Base-by-base conservation (phyloP, 2,888 invertebrate species). In the Acrobasis consociella region DNA sequence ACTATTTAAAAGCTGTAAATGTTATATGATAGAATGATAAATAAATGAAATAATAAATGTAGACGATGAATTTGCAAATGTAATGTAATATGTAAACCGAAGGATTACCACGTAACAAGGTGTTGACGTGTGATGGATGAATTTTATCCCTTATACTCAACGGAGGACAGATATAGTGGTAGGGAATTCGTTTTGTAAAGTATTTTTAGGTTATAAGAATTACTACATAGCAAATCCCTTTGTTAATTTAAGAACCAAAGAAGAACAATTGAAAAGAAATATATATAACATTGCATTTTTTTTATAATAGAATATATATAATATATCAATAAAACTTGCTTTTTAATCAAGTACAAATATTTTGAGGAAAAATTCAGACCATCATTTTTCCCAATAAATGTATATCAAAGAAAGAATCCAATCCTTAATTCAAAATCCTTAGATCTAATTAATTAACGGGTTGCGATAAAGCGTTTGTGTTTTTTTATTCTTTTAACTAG, bases 91-190 rank as follows among this genome's bases (percentile, higher is more conserved):
- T 53, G 38, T 55, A 39, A 53, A n/a, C 16, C 39, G 38, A 39
- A 39, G 55, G 55, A 55, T 55, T 55, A 55, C 55, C 15, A 9
- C 22, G 55, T 55, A 55, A 55, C 55, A 55, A 55, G 53, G 16
- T 55, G 55, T 39, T 16, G 55, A 55, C 39, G 55, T 10, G 39
- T 55, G 55, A 55, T 55, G 55, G 55, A 55, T 55, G 55, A 55
- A 55, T 55, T 16, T 16, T 55, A 55, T 55, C 16, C 15, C 38
- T 38, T n/a, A 15, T 31, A 31, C 46, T 52, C 13, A 52, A 31
- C n/a, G 13, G 13, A n/a, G n/a, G 31, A 52, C n/a, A 52, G 3
- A 31, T n/a, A 22, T 22, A n/a, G n/a, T n/a, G n/a, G n/a, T n/a
- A 22, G 22, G 22, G 22, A 3, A 22, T 2, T 22, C 22, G 11